Evolutionary conservation across 2,888 invertebrate species (phyloP).

Genomic region (Dicyrtomina minuta): DNA sequence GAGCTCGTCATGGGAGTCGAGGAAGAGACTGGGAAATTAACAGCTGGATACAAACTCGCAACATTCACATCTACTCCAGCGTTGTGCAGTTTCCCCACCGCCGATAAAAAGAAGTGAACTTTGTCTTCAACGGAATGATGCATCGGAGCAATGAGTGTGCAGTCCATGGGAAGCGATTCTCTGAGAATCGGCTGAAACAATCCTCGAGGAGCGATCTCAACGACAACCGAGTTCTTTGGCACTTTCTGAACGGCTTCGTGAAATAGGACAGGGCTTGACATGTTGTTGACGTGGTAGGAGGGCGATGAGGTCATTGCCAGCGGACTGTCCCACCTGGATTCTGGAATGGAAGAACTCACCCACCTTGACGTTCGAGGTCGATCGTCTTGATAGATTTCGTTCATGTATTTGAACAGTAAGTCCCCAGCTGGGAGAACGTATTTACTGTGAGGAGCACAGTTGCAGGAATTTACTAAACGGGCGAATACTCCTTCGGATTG

Average conservation of each 20-base stretch:
- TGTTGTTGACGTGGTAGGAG: constrained; percentile 85
- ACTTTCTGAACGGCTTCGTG: constrained; percentile 61
- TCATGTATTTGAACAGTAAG: constrained; percentile 1
- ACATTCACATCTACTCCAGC: constrained; percentile 74
- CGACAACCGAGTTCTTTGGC: constrained; percentile 61
- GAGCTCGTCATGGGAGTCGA: constrained; percentile 83
- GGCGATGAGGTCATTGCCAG: constrained; percentile 71
- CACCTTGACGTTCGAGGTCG: constrained; percentile 69
- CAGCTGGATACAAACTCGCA: constrained; percentile 72
- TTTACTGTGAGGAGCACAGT: constrained; percentile 76
- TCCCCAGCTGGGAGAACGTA: constrained; percentile 11
- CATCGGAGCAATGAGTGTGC: constrained; percentile 24
- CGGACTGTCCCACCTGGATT: constrained; percentile 69
- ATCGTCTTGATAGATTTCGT: constrained; percentile 20
- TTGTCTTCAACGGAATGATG: constrained; percentile 31
- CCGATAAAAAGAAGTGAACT: constrained; percentile 26
- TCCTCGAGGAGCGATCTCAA: constrained; percentile 64
- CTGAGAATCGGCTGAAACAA: constrained; percentile 63
- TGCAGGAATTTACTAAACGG: constrained; percentile 79
- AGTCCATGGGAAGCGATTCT: constrained; percentile 57
- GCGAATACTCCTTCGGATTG: constrained; percentile 76
- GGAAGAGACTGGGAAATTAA: constrained; percentile 79
- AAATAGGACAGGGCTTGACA: constrained; percentile 72
- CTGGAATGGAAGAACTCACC: constrained; percentile 81
- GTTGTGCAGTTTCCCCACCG: constrained; percentile 65